Percentiles rank a stretch among this genome's conserved stretches.
Conservation (phyloP, 2,113 vertebrate genomes). For the Hippocampus mohnikei region DNA sequence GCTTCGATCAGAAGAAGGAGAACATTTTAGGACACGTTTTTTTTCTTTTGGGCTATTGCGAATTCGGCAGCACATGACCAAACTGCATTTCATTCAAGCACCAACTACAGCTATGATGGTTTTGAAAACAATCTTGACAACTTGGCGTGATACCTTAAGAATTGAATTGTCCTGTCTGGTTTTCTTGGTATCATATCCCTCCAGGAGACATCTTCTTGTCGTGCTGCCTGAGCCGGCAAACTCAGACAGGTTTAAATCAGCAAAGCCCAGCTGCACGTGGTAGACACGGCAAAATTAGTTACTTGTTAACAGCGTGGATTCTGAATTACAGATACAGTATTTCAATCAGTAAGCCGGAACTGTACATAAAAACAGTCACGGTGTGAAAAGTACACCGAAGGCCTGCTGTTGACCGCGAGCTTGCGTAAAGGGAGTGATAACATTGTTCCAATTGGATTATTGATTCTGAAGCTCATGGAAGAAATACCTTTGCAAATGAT, state of each 20-base stretch:
- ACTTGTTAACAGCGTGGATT: slow-evolving; percentile 36
- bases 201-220: slow-evolving; percentile 87
- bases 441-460: slow-evolving; percentile 4
- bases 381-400: neutral
- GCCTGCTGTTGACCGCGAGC: slow-evolving; percentile 16
- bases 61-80: too few species aligned
- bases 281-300: slow-evolving; percentile 20
- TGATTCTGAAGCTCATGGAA: neutral
- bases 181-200: slow-evolving; percentile 97
- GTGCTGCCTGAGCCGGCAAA: slow-evolving; percentile 94
- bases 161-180: slow-evolving; percentile 98
- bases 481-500: slow-evolving; percentile 88
- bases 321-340: slow-evolving; percentile 10
- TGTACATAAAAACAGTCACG: slow-evolving; percentile 19
- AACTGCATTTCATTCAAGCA: too few species aligned
- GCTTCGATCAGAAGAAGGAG: neutral
- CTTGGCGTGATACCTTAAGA: slow-evolving; percentile 80
- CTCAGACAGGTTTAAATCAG: slow-evolving; percentile 93
- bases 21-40: neutral
- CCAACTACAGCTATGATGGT: too few species aligned
- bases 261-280: slow-evolving; percentile 87
- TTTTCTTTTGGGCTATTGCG: neutral
- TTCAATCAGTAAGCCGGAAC: slow-evolving; percentile 47
- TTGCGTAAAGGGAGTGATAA: slow-evolving; percentile 18
- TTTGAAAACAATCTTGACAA: too few species aligned